Conservation (phyloP, 1,140 invertebrate species). For the Apis florea region DNA sequence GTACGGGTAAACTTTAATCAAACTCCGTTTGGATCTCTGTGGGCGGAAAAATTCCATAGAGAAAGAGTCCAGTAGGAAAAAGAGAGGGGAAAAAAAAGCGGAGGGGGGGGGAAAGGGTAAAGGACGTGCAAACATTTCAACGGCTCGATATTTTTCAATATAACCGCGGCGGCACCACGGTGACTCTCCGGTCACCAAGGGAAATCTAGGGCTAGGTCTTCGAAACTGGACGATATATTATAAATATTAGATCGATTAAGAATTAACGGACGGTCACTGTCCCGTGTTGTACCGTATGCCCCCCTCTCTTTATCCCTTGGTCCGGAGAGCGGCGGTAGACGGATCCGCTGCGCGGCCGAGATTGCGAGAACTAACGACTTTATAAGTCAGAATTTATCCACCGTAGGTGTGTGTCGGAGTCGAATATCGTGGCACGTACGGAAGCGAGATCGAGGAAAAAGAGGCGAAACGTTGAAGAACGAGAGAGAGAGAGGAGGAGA, state of each 20-base stretch:
- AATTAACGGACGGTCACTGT: slow-evolving; percentile 66
- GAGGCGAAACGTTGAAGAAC: slow-evolving; percentile 58
- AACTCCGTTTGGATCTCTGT: slow-evolving; percentile 44
- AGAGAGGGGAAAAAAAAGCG: not conserved
- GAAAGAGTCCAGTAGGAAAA: slow-evolving; percentile 47
- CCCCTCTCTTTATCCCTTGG: not conserved
- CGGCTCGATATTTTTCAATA: slow-evolving; percentile 74
- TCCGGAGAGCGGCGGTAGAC: too few relatives aligned
- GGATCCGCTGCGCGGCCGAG: slow-evolving; percentile 4
- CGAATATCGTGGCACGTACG: slow-evolving; percentile 65
- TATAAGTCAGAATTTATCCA: slow-evolving; percentile 65
- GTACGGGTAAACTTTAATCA: slow-evolving; percentile 70
- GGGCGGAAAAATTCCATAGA: slow-evolving; percentile 54
- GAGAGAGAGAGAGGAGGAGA: slow-evolving; percentile 47
- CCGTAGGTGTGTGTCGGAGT: slow-evolving; percentile 48
- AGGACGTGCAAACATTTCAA: slow-evolving; percentile 66
- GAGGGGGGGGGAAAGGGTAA: slow-evolving; percentile 5
- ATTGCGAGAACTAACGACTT: slow-evolving; percentile 66
- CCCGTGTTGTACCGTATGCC: slow-evolving; percentile 22
- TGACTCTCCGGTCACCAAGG: slow-evolving; percentile 69
- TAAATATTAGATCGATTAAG: slow-evolving; percentile 76
- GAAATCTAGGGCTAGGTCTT: slow-evolving; percentile 71
- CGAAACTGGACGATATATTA: slow-evolving; percentile 67
- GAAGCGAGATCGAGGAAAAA: slow-evolving; percentile 59
- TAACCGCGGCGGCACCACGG: slow-evolving; percentile 47